phyloP scores from a whole-genome alignment of 2,113 vertebrate species.

The Proterorhinus semilunaris region DNA sequence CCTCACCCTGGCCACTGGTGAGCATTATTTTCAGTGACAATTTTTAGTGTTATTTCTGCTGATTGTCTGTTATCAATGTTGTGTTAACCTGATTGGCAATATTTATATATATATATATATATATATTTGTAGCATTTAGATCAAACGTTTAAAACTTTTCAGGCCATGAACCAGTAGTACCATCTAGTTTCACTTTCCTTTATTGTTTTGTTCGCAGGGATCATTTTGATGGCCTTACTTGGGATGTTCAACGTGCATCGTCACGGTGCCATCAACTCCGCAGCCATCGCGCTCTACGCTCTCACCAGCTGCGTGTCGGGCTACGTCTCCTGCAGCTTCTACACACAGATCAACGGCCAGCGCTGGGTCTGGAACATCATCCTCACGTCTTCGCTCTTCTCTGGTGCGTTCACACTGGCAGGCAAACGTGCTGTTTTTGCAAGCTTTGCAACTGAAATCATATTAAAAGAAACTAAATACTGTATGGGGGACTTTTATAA shows the following conservation, averaged over 20 bases:
- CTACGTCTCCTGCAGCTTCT: constrained; percentile 89
- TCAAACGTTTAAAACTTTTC: too few species aligned
- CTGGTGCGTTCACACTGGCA: constrained; percentile 72
- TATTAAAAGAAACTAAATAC: too few species aligned
- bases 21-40: constrained; percentile 25
- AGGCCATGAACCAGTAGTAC: too few species aligned
- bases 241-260: constrained; percentile 91
- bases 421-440: background rate
- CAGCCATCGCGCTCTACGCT: constrained; percentile 87
- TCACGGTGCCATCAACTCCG: constrained; percentile 90
- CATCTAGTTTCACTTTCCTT: background rate
- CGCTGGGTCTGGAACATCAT: constrained; percentile 95
- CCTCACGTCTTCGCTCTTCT: constrained; percentile 89
- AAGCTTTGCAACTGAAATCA: too few species aligned
- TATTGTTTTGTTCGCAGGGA: constrained; percentile 65
- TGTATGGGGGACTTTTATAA: too few species aligned
- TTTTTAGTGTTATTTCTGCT: background rate
- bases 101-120: too few species aligned
- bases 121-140: background rate
- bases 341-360: constrained; percentile 87
- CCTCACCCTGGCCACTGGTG: constrained; percentile 88
- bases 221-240: constrained; percentile 87
- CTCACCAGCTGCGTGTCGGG: constrained; percentile 91
- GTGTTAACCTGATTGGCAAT: too few species aligned
- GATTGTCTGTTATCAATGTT: too few species aligned